Evolutionary conservation across 2,797 vertebrate species (phyloP), one percentile per base, ranked within the genome.

Genomic region (Glyptemys insculpta): DNA sequence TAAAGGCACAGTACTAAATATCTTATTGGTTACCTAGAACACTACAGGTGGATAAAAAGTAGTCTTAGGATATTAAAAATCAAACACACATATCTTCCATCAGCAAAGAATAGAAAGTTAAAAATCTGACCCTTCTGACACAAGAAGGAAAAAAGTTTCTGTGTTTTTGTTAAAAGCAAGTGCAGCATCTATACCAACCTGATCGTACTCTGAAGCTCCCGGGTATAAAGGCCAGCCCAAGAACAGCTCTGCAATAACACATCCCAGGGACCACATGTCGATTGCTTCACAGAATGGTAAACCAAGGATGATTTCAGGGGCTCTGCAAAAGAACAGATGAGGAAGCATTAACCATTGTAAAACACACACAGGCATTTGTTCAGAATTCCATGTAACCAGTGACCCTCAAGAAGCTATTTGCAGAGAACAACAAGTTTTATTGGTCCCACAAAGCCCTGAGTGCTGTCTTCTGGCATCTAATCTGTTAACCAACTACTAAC

Each of bases 201-300:
- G 99, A 97, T 99, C 99, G 0, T 99, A 99, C 97, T 99, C 99
- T 0, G 99, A 99, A 79, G 99, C 99, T 92, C 99, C 99, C 0
- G 99, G 99, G 97, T 99, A 99, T 91, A 99, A 98, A 0, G 99
- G 99, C 99, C 99, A 99, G 91, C 99, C 99, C 97, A 99, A 98
- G 97, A 99, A 99, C 96, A 99, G 99, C 98, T 99, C 99, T 3
- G 99, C 99, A 79, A 99, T 99, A 97, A 99, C 99, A 92, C 99
- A 99, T 96, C 99, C 99, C 96, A 99, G 97, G 3, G 99, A 99
- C 99, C 99, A 99, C 99, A 99, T 99, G 97, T 99, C 99, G 72
- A 99, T 99, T 81, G 99, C 99, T 98, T 99, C 99, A 57, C 99
- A 99, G 97, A 99, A 99, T 0, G 99, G 99, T 98, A 99, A 98